These are phyloP conservation scores for Netelia melanura DNA, from an alignment of 2,888 invertebrate species.

Conservation along the genomic window DNA sequence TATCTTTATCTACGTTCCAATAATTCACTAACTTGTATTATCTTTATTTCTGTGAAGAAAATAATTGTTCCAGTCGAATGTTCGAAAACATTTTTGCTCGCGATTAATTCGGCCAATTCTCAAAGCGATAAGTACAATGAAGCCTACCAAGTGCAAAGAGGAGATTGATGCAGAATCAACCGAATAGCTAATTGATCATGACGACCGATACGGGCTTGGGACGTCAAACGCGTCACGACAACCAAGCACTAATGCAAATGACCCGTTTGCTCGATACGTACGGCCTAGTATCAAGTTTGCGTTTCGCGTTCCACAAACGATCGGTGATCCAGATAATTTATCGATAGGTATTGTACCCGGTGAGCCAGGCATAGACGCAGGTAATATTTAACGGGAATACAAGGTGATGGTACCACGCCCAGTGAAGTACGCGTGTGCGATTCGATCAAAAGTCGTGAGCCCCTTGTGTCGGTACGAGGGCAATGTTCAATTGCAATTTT, in stretches of 20 bases:
- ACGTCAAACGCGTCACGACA: constrained; percentile 23
- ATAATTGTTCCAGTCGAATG: too few species aligned
- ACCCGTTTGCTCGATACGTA: constrained; percentile 35
- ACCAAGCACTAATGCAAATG: constrained; percentile 39
- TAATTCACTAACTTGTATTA: too few species aligned
- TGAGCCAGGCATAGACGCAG: constrained; percentile 1
- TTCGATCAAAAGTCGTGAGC: neutral
- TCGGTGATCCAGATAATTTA: constrained; percentile 50
- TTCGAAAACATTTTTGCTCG: too few species aligned
- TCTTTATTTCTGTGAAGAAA: too few species aligned
- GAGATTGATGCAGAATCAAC: neutral
- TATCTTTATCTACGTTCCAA: too few species aligned
- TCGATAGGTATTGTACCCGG: neutral
- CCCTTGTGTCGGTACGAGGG: neutral
- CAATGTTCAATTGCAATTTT: constrained; percentile 47
- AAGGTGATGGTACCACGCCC: constrained; percentile 25
- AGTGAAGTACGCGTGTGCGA: constrained; percentile 21
- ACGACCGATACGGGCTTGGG: constrained; percentile 20
- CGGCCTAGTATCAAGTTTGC: neutral
- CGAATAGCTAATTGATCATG: constrained; percentile 48
- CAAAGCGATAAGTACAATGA: neutral
- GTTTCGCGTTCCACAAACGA: constrained; percentile 26
- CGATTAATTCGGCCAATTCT: neutral
- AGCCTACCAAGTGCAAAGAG: neutral
- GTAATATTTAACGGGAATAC: constrained; percentile 18